A percentile compares a stretch with the other conserved stretches of the same genome.
Conservation (phyloP, 2,113 vertebrate species). For the Pyrgilauda ruficollis region DNA sequence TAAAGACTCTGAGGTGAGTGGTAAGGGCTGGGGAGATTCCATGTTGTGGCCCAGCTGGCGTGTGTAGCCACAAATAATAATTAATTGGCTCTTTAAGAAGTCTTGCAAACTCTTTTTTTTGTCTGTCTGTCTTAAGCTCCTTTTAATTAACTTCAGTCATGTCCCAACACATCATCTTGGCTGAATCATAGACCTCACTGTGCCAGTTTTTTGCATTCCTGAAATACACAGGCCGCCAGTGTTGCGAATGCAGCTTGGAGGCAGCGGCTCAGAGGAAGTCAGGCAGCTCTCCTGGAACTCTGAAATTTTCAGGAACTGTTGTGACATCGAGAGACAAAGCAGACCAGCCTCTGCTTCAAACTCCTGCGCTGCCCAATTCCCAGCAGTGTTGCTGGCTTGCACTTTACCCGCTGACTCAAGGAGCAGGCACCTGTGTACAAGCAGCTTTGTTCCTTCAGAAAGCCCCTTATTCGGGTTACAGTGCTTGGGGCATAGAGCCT, state of each 20-base stretch:
- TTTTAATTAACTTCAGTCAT: conserved; percentile 72
- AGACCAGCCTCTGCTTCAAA: neutral
- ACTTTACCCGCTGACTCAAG: neutral
- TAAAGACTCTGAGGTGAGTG: conserved; percentile 24
- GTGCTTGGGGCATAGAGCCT: neutral
- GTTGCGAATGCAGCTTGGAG: conserved; percentile 43
- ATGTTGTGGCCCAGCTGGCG: conserved; percentile 57
- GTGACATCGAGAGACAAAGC: conserved; percentile 23
- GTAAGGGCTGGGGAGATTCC: conserved; percentile 21
- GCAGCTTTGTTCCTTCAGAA: conserved; percentile 40
- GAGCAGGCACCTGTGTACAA: conserved; percentile 27
- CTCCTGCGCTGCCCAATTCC: neutral
- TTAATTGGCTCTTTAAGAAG: conserved; percentile 65
- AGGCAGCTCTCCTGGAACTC: conserved; percentile 51
- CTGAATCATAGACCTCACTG: conserved; percentile 37
- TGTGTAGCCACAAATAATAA: conserved; percentile 61
- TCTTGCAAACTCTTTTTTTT: conserved; percentile 39
- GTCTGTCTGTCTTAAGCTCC: conserved; percentile 56
- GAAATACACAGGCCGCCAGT: conserved; percentile 64
- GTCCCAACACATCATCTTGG: conserved; percentile 70
- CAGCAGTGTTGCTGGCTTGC: neutral
- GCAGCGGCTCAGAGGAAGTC: conserved; percentile 37
- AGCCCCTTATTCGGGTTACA: conserved; percentile 23
- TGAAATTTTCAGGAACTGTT: conserved; percentile 64
- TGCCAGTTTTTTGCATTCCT: conserved; percentile 72